Conservation (phyloP, 2,797 vertebrate species). For the Enteromius argenteus region DNA sequence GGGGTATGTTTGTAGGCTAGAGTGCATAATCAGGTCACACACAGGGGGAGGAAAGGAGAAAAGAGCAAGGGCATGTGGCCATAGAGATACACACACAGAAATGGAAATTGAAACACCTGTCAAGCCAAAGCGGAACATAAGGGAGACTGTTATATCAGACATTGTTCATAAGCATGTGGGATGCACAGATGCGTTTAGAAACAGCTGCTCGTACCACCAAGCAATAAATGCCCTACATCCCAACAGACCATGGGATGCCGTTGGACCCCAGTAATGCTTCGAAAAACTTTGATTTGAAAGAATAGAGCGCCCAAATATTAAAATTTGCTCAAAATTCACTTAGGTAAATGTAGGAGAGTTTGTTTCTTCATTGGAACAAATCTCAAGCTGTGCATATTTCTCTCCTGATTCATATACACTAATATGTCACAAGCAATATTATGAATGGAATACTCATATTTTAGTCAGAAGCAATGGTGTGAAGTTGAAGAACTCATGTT, state of each 20-base stretch:
- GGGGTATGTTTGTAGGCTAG: conserved; percentile 38
- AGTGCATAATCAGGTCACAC: conserved; percentile 43
- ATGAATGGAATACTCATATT: not conserved
- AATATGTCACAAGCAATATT: not conserved
- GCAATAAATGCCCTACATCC: not conserved
- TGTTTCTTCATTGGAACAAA: not conserved
- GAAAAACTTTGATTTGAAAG: not conserved
- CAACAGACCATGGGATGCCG: not conserved
- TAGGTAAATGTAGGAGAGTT: not conserved
- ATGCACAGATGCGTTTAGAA: conserved; percentile 27
- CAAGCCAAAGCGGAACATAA: not conserved
- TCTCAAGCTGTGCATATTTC: not conserved
- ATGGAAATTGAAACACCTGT: conserved; percentile 31
- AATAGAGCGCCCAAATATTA: not conserved
- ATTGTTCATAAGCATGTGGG: conserved; percentile 12
- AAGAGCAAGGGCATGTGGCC: conserved; percentile 5
- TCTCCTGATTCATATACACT: not conserved
- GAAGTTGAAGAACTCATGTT: not conserved
- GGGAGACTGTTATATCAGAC: not conserved
- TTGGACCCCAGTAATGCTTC: not conserved
- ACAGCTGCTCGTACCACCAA: conserved; percentile 15
- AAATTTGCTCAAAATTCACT: not conserved
- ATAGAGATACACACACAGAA: not conserved
- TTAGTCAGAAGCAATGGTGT: not conserved
- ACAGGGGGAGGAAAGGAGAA: not conserved